Evolutionary conservation across 1,140 invertebrate species (phyloP).

Genomic region (Druon quercuslanigerum): DNA sequence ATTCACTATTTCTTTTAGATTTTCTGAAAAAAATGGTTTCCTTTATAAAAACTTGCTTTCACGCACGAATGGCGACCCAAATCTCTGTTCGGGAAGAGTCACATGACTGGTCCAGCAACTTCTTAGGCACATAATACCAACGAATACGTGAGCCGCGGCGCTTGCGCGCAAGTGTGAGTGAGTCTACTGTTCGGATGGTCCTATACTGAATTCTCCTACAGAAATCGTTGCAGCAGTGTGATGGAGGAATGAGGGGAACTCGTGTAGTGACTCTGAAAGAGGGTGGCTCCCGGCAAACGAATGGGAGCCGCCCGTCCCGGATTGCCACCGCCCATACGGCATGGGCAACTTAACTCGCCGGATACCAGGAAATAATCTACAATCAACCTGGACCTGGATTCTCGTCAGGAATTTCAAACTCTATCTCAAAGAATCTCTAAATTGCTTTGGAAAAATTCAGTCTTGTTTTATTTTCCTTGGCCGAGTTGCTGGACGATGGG

Average conservation of each 20-base stretch:
- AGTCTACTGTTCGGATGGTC: conserved; percentile 32
- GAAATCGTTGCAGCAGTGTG: conserved; percentile 27
- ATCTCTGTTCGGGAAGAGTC: too few relatives aligned
- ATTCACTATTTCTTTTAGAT: too few relatives aligned
- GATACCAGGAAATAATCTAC: conserved; percentile 53
- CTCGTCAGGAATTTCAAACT: background rate
- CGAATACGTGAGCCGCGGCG: conserved; percentile 47
- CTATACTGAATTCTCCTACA: conserved; percentile 3
- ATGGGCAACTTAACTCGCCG: conserved; percentile 49
- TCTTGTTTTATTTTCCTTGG: background rate
- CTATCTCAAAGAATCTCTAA: background rate
- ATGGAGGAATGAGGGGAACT: conserved; percentile 46
- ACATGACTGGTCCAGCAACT: background rate
- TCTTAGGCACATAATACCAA: background rate
- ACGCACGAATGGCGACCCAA: too few relatives aligned
- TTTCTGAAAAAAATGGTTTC: too few relatives aligned
- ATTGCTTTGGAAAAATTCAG: background rate
- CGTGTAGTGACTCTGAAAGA: conserved; percentile 58
- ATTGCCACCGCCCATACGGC: conserved; percentile 71
- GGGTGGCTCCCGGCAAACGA: conserved; percentile 71
- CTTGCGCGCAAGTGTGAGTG: conserved; percentile 57
- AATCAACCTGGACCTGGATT: conserved; percentile 22
- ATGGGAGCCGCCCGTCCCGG: conserved; percentile 67
- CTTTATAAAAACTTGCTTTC: too few relatives aligned
- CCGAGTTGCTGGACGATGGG: too few relatives aligned